phyloP scores from a whole-genome alignment of 2,113 vertebrate genomes.

The Cisticola juncidis region DNA sequence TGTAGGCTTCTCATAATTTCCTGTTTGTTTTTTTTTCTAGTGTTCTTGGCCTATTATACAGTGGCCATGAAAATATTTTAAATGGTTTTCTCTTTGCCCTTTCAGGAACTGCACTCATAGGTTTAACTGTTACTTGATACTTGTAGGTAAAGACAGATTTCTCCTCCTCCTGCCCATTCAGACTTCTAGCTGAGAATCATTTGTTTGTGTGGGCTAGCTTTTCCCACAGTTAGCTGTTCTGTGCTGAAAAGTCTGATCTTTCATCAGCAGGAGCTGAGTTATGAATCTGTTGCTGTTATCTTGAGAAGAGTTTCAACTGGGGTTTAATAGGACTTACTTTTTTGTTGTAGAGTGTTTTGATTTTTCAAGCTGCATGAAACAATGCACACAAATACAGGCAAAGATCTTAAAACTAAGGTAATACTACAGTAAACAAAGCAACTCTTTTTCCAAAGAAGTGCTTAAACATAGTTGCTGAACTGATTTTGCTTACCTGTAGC shows the following conservation, averaged over 20 bases:
- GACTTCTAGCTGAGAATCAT: neutral
- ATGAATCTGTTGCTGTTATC: neutral
- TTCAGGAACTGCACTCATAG: neutral
- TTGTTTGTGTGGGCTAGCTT: neutral
- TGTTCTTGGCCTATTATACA: neutral
- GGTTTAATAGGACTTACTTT: neutral
- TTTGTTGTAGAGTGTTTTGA: neutral
- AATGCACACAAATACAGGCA: neutral
- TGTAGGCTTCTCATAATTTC: neutral
- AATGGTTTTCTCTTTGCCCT: neutral
- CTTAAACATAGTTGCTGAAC: neutral
- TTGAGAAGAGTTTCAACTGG: neutral
- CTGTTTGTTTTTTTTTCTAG: neutral
- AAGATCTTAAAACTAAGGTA: neutral
- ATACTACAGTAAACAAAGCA: neutral
- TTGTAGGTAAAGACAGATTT: neutral
- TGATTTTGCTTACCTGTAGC: neutral
- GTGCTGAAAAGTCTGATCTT: neutral
- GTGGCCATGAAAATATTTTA: neutral
- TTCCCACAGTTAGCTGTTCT: conserved; percentile 25
- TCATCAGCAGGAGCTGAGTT: conserved; percentile 15
- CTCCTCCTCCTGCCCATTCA: neutral
- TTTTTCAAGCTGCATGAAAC: conserved; percentile 7
- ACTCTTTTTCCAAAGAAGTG: neutral
- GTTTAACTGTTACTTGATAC: neutral